These are phyloP conservation scores for Epirrita christyi DNA, from an alignment of 2,888 invertebrate genomes.

Conservation along the genomic window DNA sequence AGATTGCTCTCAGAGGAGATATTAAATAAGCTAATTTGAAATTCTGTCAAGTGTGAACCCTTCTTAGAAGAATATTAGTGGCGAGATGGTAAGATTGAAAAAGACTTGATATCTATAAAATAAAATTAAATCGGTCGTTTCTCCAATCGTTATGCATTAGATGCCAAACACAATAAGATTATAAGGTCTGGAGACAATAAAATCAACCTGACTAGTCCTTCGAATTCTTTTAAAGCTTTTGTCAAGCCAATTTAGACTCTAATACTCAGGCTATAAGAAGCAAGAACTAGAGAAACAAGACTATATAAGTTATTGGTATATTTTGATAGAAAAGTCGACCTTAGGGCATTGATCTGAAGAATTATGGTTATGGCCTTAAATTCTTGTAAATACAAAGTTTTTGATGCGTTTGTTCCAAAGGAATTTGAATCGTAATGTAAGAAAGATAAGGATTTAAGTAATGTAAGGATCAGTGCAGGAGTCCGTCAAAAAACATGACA, in stretches of 20 bases:
- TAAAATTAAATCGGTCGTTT: conserved; percentile 19
- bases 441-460: neutral
- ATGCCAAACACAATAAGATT: conserved; percentile 25
- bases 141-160: conserved; percentile 25
- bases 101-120: conserved; percentile 18
- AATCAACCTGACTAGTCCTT: conserved; percentile 29
- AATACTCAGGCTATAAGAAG: neutral
- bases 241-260: conserved; percentile 1
- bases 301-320: neutral
- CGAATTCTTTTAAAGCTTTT: conserved; percentile 20
- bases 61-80: too few relatives aligned
- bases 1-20: too few relatives aligned
- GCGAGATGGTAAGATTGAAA: neutral
- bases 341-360: conserved; percentile 1
- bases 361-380: neutral
- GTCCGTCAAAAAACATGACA: conserved; percentile 19
- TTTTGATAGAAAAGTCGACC: conserved; percentile 3
- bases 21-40: too few relatives aligned
- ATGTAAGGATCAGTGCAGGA: neutral
- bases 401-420: neutral
- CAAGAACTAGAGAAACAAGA: neutral
- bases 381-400: neutral
- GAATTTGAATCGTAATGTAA: neutral
- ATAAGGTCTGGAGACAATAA: conserved; percentile 31
- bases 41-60: too few relatives aligned